Conservation (phyloP, 2,113 vertebrate genomes). For the Urocolius indicus region DNA sequence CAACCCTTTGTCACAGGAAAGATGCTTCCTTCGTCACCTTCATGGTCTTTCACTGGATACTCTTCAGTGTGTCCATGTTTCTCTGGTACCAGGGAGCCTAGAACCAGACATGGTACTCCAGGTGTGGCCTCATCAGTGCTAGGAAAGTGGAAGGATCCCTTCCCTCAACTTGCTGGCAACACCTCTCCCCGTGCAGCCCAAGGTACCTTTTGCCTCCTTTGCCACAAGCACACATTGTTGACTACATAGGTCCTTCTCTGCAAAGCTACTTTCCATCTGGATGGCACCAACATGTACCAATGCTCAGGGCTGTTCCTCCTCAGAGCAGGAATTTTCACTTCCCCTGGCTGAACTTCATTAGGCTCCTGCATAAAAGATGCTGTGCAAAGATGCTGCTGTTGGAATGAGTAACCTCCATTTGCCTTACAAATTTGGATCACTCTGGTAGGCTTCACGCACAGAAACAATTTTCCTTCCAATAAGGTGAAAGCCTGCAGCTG, state of each 20-base stretch:
- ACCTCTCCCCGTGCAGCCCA: neutral
- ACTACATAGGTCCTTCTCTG: neutral
- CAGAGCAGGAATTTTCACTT: neutral
- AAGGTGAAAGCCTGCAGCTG: neutral
- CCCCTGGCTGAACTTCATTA: neutral
- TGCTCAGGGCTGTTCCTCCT: neutral
- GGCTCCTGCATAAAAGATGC: neutral
- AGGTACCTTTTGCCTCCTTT: accelerated
- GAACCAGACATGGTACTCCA: neutral
- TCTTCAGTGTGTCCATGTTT: neutral
- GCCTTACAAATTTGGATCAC: neutral
- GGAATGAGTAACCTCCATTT: neutral
- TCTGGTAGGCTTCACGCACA: neutral
- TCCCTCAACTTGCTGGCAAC: neutral
- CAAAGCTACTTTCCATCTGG: neutral
- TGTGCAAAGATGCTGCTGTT: neutral
- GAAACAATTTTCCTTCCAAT: neutral
- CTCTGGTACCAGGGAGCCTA: neutral
- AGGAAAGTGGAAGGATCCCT: neutral
- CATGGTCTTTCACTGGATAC: neutral
- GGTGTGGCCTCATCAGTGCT: neutral
- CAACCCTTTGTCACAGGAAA: neutral
- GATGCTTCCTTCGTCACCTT: neutral
- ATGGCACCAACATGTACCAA: neutral
- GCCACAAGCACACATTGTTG: neutral